These are phyloP conservation scores for Theretra japonica DNA, from an alignment of 2,888 invertebrate genomes.

Conservation along the genomic window DNA sequence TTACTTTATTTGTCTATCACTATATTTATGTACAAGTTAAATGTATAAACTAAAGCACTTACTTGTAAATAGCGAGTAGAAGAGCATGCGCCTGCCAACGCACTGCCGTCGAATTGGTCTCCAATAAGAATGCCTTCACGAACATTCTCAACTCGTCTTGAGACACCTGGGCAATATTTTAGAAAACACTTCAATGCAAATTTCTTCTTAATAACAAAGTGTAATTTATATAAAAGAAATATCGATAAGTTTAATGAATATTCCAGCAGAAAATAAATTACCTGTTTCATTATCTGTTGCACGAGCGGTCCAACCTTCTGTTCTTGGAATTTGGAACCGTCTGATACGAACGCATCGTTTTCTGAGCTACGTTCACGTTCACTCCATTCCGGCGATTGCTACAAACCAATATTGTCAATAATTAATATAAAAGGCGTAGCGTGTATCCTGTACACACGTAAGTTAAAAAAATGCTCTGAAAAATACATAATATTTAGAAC, in stretches of 20 bases:
- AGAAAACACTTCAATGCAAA: neutral
- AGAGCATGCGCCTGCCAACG: slow-evolving; percentile 98
- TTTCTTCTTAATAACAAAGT: too few relatives aligned
- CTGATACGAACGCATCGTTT: slow-evolving; percentile 74
- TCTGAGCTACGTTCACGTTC: slow-evolving; percentile 80
- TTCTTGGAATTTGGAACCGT: slow-evolving; percentile 81
- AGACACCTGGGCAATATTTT: slow-evolving; percentile 72
- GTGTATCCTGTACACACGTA: too few relatives aligned
- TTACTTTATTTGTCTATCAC: too few relatives aligned
- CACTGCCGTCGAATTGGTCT: slow-evolving; percentile 96
- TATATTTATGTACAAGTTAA: too few relatives aligned
- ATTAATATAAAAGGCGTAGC: neutral
- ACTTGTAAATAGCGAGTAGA: slow-evolving; percentile 92
- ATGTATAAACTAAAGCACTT: slow-evolving; percentile 53
- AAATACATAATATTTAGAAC: too few relatives aligned
- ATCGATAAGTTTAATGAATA: neutral
- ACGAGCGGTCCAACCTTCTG: slow-evolving; percentile 74
- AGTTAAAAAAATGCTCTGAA: too few relatives aligned
- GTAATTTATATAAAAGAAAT: neutral
- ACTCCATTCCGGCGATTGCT: slow-evolving; percentile 66
- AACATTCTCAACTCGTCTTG: slow-evolving; percentile 88
- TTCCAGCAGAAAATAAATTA: slow-evolving; percentile 35
- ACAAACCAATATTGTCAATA: slow-evolving; percentile 13
- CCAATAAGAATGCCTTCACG: slow-evolving; percentile 94
- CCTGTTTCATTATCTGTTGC: slow-evolving; percentile 78